Evolutionary conservation across 2,113 vertebrate genomes (phyloP).

Genomic region (Python bivittatus): DNA sequence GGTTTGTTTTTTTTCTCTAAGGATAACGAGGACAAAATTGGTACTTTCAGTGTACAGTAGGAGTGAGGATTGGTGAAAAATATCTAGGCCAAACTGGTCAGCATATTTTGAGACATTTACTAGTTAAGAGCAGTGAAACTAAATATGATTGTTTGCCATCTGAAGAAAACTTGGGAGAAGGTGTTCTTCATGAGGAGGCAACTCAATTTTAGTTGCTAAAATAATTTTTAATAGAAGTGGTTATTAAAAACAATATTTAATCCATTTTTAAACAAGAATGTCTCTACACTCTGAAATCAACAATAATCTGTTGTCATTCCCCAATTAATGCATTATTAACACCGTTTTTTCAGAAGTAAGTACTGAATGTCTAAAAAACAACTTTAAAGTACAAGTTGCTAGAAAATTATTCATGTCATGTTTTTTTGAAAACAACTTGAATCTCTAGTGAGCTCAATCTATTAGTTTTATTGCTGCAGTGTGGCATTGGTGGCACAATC

Average conservation of each 20-base stretch:
- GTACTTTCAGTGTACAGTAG: not conserved
- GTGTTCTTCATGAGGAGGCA: not conserved
- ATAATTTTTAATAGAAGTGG: not conserved
- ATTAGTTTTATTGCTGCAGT: not conserved
- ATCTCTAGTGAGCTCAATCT: not conserved
- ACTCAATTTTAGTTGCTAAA: not conserved
- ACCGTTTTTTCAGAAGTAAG: not conserved
- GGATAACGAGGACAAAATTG: not conserved
- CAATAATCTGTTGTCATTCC: not conserved
- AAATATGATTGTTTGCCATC: not conserved
- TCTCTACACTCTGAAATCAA: not conserved
- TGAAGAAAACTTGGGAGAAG: not conserved
- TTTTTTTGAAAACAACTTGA: constrained; percentile 11
- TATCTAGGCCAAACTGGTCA: not conserved
- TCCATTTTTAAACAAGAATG: not conserved
- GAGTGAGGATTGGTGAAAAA: not conserved
- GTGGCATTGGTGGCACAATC: not conserved
- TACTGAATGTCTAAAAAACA: not conserved
- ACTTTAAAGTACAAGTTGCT: not conserved
- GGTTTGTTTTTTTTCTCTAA: not conserved
- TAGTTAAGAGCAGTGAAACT: not conserved
- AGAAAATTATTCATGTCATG: not conserved
- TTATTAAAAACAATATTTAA: not conserved
- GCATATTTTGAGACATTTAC: not conserved
- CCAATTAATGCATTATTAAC: not conserved